These are phyloP conservation scores for Druceiella hillmani DNA, from an alignment of 2,888 invertebrate genomes.

Conservation along the genomic window DNA sequence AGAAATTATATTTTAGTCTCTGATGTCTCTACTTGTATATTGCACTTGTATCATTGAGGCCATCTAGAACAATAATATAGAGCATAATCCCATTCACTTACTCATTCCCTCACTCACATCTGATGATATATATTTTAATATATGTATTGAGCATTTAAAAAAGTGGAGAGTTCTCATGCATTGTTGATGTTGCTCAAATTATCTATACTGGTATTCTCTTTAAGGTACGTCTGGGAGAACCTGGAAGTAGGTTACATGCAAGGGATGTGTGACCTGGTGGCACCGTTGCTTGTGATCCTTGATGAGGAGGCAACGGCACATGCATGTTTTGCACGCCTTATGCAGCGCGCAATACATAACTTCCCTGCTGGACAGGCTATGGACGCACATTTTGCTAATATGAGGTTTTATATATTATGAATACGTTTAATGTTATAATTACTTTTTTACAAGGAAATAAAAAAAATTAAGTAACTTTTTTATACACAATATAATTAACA, in stretches of 20 bases:
- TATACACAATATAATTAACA: too few species aligned
- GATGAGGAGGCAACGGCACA: constrained; percentile 89
- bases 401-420: too few species aligned
- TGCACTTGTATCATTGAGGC: background rate
- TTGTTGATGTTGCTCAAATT: too few species aligned
- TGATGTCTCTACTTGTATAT: background rate
- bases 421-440: too few species aligned
- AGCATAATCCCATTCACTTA: background rate
- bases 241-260: constrained; percentile 93
- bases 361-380: constrained; percentile 91
- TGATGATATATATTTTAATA: background rate
- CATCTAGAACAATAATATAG: background rate
- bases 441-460: too few species aligned
- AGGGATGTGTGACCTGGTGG: constrained; percentile 95
- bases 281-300: constrained; percentile 86
- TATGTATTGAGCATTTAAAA: too few species aligned
- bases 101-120: background rate
- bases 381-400: constrained; percentile 94
- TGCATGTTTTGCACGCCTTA: constrained; percentile 85
- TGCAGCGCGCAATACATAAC: constrained; percentile 87
- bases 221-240: constrained; percentile 94
- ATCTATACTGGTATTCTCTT: constrained; percentile 18
- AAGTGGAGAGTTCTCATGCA: too few species aligned
- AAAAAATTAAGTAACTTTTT: too few species aligned
- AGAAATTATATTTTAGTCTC: too few species aligned